Evolutionary conservation across 1,140 invertebrate genomes (phyloP).

Genomic region (Leptinotarsa texana): DNA sequence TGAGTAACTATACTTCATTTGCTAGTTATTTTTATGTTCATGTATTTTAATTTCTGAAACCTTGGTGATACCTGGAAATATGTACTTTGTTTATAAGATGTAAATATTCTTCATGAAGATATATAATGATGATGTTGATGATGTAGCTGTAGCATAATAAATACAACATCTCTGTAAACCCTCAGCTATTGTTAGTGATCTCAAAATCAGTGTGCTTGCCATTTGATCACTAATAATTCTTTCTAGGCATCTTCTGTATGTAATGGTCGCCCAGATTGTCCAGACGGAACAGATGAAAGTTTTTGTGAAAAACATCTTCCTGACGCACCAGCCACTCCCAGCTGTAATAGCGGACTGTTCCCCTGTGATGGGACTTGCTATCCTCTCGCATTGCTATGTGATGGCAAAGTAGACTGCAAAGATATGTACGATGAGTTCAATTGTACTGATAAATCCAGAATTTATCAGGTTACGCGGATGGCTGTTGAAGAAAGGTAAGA

Average conservation of each 20-base stretch:
- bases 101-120: too few species aligned
- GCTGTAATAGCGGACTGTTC: conserved; percentile 65
- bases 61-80: too few species aligned
- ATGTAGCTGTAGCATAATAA: not conserved
- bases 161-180: not conserved
- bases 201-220: not conserved
- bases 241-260: conserved; percentile 60
- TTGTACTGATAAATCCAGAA: conserved; percentile 59
- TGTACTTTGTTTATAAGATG: too few species aligned
- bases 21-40: too few species aligned
- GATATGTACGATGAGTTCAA: conserved; percentile 74
- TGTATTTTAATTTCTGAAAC: too few species aligned
- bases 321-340: conserved; percentile 53
- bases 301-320: conserved; percentile 56
- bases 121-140: too few species aligned
- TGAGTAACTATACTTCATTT: too few species aligned
- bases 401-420: conserved; percentile 69
- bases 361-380: conserved; percentile 68
- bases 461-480: conserved; percentile 63
- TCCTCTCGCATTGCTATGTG: conserved; percentile 64
- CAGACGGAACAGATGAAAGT: conserved; percentile 73
- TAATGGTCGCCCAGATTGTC: conserved; percentile 73
- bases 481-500: conserved; percentile 56
- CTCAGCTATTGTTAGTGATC: not conserved
- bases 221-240: not conserved